Evolutionary conservation across 2,113 vertebrate species (phyloP).

Genomic region (Asarcornis scutulata): DNA sequence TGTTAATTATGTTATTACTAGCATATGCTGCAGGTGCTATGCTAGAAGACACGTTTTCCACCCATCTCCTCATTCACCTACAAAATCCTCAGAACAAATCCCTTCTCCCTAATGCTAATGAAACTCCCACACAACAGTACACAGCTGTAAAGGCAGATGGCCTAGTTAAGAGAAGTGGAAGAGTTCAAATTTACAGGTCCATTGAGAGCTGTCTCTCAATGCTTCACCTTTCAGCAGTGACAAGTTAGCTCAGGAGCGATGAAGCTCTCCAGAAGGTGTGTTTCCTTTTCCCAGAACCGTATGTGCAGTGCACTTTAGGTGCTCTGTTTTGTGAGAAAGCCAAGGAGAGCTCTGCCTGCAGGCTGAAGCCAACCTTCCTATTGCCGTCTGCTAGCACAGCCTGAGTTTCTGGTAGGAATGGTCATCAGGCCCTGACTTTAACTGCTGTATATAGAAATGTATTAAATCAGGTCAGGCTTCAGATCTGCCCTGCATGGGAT

Average conservation of each 20-base stretch:
- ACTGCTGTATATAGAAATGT: not conserved
- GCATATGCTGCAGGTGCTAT: not conserved
- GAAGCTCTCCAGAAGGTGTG: not conserved
- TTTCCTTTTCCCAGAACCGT: not conserved
- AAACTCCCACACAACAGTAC: not conserved
- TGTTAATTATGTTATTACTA: not conserved
- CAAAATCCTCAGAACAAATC: not conserved
- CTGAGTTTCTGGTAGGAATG: not conserved
- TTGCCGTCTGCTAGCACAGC: not conserved
- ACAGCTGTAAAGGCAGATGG: not conserved
- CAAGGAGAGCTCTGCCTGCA: not conserved
- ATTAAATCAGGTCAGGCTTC: not conserved
- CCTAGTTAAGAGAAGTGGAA: not conserved
- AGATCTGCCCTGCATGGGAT: not conserved
- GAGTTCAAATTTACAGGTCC: not conserved
- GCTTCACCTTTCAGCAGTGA: not conserved
- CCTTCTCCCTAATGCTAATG: not conserved
- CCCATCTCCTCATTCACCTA: not conserved
- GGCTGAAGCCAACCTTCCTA: not conserved
- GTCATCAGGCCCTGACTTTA: not conserved
- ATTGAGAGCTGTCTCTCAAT: not conserved
- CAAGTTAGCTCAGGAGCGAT: not conserved
- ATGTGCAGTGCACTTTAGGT: accelerated
- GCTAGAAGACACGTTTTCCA: not conserved
- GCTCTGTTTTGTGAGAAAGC: not conserved